phyloP scores from a whole-genome alignment of 2,113 vertebrate genomes.

The Thunnus thynnus region DNA sequence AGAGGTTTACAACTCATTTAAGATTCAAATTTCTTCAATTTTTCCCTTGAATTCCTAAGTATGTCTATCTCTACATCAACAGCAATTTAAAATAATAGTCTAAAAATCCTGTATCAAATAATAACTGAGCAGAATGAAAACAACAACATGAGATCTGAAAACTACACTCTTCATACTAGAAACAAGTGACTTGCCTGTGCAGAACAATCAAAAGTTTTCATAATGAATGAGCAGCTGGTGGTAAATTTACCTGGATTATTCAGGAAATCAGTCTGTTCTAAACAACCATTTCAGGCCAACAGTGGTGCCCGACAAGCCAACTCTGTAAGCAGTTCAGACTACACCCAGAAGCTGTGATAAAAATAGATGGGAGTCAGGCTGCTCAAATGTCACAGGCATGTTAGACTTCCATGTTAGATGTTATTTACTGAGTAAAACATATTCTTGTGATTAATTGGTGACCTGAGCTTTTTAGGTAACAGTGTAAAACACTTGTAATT shows the following conservation, averaged over 20 bases:
- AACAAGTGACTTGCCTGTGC: not conserved
- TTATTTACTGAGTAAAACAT: not conserved
- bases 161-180: not conserved
- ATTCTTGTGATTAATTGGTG: not conserved
- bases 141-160: not conserved
- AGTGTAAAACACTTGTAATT: not conserved
- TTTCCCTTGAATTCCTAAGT: not conserved
- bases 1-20: not conserved
- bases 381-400: slow-evolving; percentile 73
- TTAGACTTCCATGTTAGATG: slow-evolving; percentile 8
- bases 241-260: slow-evolving; percentile 69
- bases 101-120: not conserved
- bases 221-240: not conserved
- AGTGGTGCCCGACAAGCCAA: slow-evolving; percentile 52
- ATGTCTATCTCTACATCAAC: not conserved
- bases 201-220: not conserved
- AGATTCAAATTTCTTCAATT: not conserved
- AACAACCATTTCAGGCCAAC: slow-evolving; percentile 58
- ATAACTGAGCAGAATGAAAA: not conserved
- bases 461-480: not conserved
- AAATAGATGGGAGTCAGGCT: slow-evolving; percentile 86
- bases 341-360: slow-evolving; percentile 76
- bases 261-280: slow-evolving; percentile 49
- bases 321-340: slow-evolving; percentile 62
- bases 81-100: not conserved